Evolutionary conservation across 2,113 vertebrate species (phyloP).

Genomic region (Atlantisia rogersi): DNA sequence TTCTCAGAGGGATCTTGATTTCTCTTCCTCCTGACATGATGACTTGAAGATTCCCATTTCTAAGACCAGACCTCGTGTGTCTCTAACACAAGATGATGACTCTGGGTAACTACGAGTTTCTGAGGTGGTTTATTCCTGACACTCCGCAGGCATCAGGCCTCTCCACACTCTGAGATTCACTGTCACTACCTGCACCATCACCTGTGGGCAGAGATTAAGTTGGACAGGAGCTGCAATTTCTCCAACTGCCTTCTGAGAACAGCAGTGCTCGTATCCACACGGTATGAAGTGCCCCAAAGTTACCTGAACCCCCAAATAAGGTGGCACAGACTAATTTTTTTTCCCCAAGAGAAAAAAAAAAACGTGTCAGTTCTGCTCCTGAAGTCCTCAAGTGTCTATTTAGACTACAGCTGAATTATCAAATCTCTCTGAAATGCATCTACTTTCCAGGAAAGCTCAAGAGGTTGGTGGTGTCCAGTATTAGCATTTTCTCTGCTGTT

Average conservation of each 20-base stretch:
- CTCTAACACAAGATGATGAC: rapidly evolving
- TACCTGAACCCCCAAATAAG: rapidly evolving
- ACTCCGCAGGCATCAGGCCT: background rate
- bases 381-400: rapidly evolving
- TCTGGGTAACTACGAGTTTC: rapidly evolving
- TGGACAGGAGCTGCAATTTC: background rate
- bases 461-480: rapidly evolving
- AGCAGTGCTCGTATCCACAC: background rate
- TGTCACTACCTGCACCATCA: background rate
- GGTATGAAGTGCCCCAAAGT: rapidly evolving
- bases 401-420: background rate
- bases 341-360: too few species aligned
- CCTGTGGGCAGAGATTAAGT: background rate
- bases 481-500: rapidly evolving
- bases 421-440: rapidly evolving
- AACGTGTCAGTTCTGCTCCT: too few species aligned
- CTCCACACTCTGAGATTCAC: background rate
- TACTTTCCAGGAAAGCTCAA: background rate
- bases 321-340: too few species aligned
- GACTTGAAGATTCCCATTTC: rapidly evolving
- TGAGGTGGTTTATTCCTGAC: background rate
- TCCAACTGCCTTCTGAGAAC: rapidly evolving
- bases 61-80: rapidly evolving
- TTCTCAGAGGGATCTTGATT: too few species aligned
- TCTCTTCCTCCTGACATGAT: rapidly evolving